Base-by-base conservation (phyloP, 2,888 invertebrate genomes). In the Melangyna quadrimaculata region DNA sequence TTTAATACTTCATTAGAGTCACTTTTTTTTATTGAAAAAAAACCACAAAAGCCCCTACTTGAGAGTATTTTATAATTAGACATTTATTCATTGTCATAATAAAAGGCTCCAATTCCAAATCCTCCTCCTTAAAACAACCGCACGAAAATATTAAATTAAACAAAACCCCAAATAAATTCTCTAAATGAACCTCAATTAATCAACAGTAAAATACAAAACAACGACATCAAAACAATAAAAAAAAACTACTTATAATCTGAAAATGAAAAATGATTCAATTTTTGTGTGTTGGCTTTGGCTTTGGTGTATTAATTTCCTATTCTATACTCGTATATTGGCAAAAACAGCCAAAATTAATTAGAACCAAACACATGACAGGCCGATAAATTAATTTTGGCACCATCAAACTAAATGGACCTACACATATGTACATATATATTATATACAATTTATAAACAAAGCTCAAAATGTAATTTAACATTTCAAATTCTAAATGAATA, bases 381-480 rank as follows among this genome's bases (percentile, higher is more conserved):
- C 63, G 73, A 81, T 86, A 69, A 81, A 86, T 86, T 81, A 69
- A 81, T 81, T 81, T 78, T 67, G 80, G 70, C 86, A 86, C 72
- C 51, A 77, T 67, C 48, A 53, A 24, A 69, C 67, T 59, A 71
- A 55, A 27, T n/a, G 17, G 8, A 22, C 22, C 12, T 7, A 19
- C 14, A 24, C 24, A 51, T 1, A 22, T 6, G 19, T 7, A 19
- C 14, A 24, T 51, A 51, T 1, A 22, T 6, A 22, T 12, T n/a
- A 17, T 24, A 51, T 14, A 24, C 22, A 51, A 24, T 51, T 24
- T 51, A 59, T 37, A 59, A 45, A 57, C 57, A 65, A 48, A 67
- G 32, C 70, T 48, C 43, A 45, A 78, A 78, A 65, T 65, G 40
- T 73, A 78, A 78, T 83, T 83, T 74, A 73, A 83, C 78, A 83